Conservation (phyloP, 2,113 vertebrate genomes). For the Paratilapia polleni region DNA sequence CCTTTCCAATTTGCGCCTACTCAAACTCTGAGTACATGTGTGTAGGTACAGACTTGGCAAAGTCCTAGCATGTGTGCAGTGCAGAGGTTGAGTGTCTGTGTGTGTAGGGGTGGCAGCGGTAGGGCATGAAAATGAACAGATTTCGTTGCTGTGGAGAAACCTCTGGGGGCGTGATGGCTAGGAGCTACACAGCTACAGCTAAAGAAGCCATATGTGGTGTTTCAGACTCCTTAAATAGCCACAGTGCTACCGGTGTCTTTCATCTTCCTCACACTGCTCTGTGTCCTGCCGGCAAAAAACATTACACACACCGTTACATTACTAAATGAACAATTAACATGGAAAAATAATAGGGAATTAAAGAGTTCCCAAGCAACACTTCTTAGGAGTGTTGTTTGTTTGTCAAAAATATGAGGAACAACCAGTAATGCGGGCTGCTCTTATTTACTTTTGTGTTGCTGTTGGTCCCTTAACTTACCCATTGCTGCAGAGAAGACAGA, state of each 20-base stretch:
- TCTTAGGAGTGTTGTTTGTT: too few species aligned
- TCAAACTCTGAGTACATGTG: background rate
- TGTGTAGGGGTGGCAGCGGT: background rate
- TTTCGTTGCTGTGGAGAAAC: background rate
- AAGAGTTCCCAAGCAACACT: background rate
- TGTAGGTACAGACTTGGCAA: slow-evolving; percentile 3
- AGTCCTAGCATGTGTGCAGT: background rate
- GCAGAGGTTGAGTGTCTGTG: background rate
- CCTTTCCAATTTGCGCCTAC: background rate
- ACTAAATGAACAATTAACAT: slow-evolving; percentile 25
- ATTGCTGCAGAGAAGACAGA: too few species aligned
- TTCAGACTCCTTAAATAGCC: slow-evolving; percentile 28
- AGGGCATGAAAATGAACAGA: slow-evolving; percentile 19
- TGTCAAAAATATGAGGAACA: too few species aligned
- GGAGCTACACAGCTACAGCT: slow-evolving; percentile 1
- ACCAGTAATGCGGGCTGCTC: accelerated
- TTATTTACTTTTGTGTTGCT: background rate
- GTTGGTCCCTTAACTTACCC: too few species aligned
- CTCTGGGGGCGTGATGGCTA: slow-evolving; percentile 7
- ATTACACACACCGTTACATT: background rate
- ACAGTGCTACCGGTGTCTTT: slow-evolving; percentile 1
- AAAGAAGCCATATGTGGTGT: background rate
- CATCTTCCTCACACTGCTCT: slow-evolving; percentile 3
- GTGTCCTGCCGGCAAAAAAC: background rate
- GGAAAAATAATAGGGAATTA: background rate